A percentile compares a stretch with the other conserved stretches of the same genome.
Conservation (phyloP, 2,113 vertebrate species). For the Eurypyga helias region DNA sequence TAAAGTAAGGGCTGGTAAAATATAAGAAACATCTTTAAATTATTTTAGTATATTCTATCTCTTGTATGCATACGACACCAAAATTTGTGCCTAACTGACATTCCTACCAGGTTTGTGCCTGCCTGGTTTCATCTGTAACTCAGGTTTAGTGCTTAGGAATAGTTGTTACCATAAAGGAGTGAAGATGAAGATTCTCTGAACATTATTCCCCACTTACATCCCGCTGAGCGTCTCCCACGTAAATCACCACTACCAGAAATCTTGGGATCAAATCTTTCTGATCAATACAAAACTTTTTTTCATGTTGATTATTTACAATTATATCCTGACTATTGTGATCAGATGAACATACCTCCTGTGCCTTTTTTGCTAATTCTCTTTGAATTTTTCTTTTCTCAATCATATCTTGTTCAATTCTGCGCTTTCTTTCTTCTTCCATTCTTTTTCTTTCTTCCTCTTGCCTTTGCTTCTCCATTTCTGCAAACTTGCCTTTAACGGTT, state of each 20-base stretch:
- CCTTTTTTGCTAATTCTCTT: slow-evolving; percentile 92
- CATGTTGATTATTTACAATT: not conserved
- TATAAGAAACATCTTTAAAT: not conserved
- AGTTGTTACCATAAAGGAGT: not conserved
- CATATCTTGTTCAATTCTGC: slow-evolving; percentile 89
- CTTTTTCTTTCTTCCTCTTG: slow-evolving; percentile 91
- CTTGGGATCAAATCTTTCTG: not conserved
- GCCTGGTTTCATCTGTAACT: not conserved
- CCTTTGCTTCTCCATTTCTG: slow-evolving; percentile 96
- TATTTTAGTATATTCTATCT: not conserved
- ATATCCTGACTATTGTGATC: not conserved
- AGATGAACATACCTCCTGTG: slow-evolving; percentile 81
- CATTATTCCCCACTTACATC: not conserved
- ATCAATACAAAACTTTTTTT: not conserved
- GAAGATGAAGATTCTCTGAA: not conserved
- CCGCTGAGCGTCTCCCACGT: not conserved
- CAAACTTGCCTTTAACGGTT: slow-evolving; percentile 97
- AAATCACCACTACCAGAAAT: not conserved
- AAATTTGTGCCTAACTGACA: not conserved
- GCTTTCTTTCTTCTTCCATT: slow-evolving; percentile 90
- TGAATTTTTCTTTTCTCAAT: slow-evolving; percentile 95
- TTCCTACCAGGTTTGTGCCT: not conserved
- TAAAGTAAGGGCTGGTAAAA: not conserved
- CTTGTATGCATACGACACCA: not conserved
- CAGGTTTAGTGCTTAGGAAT: not conserved